Percentiles rank a stretch among this genome's conserved stretches.
These are phyloP conservation scores for Mus spicilegus DNA, from an alignment of 2,113 vertebrate genomes.

Conservation along the genomic window DNA sequence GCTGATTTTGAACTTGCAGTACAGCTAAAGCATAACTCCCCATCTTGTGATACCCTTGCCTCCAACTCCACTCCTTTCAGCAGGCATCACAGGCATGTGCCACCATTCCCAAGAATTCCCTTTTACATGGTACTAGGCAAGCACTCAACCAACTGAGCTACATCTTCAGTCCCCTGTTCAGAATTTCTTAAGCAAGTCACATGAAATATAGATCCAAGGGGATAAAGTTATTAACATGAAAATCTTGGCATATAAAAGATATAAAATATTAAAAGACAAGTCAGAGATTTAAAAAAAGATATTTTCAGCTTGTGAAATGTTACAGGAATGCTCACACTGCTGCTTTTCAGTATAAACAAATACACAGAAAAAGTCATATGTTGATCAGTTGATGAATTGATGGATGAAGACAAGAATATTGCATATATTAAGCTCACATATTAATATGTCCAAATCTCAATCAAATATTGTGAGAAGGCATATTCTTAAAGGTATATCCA, in stretches of 20 bases:
- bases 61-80: not conserved
- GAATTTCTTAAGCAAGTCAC: not conserved
- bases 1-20: not conserved
- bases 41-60: not conserved
- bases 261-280: not conserved
- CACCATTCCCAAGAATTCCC: not conserved
- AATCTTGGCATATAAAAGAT: not conserved
- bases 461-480: conserved; percentile 16
- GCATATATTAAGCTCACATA: not conserved
- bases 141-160: not conserved
- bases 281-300: not conserved
- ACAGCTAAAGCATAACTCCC: not conserved
- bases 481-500: not conserved
- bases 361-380: not conserved
- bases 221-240: not conserved
- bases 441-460: conserved; percentile 37
- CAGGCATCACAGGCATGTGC: not conserved
- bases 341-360: conserved; percentile 33
- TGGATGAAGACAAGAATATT: not conserved
- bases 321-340: not conserved
- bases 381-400: conserved; percentile 6
- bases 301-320: not conserved
- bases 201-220: not conserved
- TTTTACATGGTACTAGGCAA: not conserved
- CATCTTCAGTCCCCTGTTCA: not conserved